Evolutionary conservation across 1,140 invertebrate genomes (phyloP), one percentile per base, ranked within the genome.

Genomic region (Trichoplusia ni): DNA sequence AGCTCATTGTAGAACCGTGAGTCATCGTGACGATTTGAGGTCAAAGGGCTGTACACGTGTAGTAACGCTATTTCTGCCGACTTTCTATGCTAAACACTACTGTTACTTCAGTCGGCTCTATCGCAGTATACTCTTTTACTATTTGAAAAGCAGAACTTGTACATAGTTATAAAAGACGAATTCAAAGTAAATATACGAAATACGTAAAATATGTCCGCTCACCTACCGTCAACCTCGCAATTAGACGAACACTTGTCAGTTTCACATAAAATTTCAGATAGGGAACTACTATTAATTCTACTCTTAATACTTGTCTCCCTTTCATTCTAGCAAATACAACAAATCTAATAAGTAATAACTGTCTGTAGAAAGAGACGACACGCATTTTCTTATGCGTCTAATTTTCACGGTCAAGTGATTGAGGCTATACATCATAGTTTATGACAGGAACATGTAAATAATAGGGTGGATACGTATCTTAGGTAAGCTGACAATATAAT

Each of bases 31-130:
- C 59, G 53, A 62, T 75, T 69, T 62, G 69, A 76, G 81, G 81
- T 77, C 81, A 76, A 76, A 84, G 79, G 79, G 79, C 73, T 71
- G 64, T 68, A 59, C 49, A 59, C 49, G 47, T 62, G 61, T 61
- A 40, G 62, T 61, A 62, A 31, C 49, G 62, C 58, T 65, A 69
- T 27, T 54, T 40, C 58, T 46, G 42, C 60, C 60, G 47, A 71
- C 76, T 82, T 80, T 80, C 77, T 79, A 76, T 49, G 46, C 19
- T 37, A 19, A 51, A 44, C 38, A 14, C 19, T 31, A 25, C 16
- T 21, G 19, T 35, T 58, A 13, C 18, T 35, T 11, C n/a, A n/a
- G n/a, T n/a, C n/a, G n/a, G n/a, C n/a, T n/a, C n/a, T n/a, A n/a
- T n/a, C n/a, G n/a, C n/a, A n/a, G n/a, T n/a, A n/a, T n/a, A n/a